Percentiles rank a stretch among this genome's conserved stretches.
Conservation (phyloP, 2,888 invertebrate species). For the Melinaea marsaeus region DNA sequence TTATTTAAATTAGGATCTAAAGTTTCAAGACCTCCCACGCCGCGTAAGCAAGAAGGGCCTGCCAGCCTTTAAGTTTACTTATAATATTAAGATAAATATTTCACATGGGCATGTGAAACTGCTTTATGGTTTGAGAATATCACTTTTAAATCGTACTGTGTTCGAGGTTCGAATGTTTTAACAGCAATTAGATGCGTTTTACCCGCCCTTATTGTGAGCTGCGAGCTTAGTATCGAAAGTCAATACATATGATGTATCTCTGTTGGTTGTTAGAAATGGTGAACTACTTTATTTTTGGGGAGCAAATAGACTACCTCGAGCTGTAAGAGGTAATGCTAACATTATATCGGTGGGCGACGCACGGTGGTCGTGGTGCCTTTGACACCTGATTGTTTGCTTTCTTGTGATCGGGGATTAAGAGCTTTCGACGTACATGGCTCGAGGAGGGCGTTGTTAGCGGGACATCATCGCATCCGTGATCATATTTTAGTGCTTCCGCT, state of each 20-base stretch:
- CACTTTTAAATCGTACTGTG: conserved; percentile 73
- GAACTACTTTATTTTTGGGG: conserved; percentile 70
- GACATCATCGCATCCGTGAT: conserved; percentile 14
- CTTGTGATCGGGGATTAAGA: conserved; percentile 34
- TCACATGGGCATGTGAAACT: conserved; percentile 75
- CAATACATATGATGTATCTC: conserved; percentile 38
- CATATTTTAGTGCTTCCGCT: not conserved
- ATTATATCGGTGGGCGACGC: conserved; percentile 33
- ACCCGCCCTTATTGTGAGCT: conserved; percentile 62
- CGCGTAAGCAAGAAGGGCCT: conserved; percentile 38
- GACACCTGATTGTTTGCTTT: conserved; percentile 40
- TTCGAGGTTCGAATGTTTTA: conserved; percentile 66
- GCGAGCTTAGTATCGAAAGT: conserved; percentile 56
- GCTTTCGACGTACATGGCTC: conserved; percentile 28
- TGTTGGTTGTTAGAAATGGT: conserved; percentile 62
- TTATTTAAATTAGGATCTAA: conserved; percentile 16
- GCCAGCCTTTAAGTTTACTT: conserved; percentile 70
- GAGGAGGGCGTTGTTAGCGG: conserved; percentile 25
- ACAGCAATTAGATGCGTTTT: conserved; percentile 75
- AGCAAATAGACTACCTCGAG: conserved; percentile 49
- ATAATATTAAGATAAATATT: conserved; percentile 78
- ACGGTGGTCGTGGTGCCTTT: conserved; percentile 38
- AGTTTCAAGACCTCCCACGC: conserved; percentile 47
- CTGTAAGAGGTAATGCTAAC: conserved; percentile 60
- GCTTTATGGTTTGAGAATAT: conserved; percentile 76